Evolutionary conservation across 2,888 invertebrate genomes (phyloP).

Genomic region (Ophion ellenae): DNA sequence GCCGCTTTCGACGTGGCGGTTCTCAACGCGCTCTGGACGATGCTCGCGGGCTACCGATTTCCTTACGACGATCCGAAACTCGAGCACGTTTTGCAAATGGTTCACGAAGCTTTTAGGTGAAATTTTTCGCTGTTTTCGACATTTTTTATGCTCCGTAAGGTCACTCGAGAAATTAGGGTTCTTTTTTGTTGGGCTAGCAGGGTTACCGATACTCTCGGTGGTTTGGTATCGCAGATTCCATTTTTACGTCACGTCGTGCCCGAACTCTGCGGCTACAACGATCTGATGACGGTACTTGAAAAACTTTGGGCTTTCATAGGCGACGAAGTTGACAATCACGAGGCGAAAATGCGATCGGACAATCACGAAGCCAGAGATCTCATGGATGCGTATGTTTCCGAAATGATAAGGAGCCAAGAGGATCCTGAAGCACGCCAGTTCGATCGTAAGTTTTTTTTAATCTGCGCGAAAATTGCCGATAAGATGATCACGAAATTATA

Average conservation of each 20-base stretch:
- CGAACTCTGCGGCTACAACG: slow-evolving; percentile 86
- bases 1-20: slow-evolving; percentile 87
- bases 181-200: slow-evolving; percentile 72
- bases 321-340: slow-evolving; percentile 80
- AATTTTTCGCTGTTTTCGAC: neutral
- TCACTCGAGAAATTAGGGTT: neutral
- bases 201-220: slow-evolving; percentile 88
- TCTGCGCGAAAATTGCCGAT: neutral
- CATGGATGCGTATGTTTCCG: slow-evolving; percentile 88
- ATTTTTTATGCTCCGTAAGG: too few relatives aligned
- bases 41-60: slow-evolving; percentile 88
- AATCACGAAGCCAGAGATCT: slow-evolving; percentile 85
- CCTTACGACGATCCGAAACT: slow-evolving; percentile 86
- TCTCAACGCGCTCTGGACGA: slow-evolving; percentile 89
- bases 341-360: slow-evolving; percentile 67
- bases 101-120: slow-evolving; percentile 87
- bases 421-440: slow-evolving; percentile 56
- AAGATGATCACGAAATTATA: neutral
- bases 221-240: slow-evolving; percentile 89
- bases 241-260: slow-evolving; percentile 88
- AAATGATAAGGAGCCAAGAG: slow-evolving; percentile 83
- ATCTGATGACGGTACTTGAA: slow-evolving; percentile 84
- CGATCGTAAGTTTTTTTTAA: slow-evolving; percentile 64
- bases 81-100: slow-evolving; percentile 85
- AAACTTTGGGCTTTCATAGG: slow-evolving; percentile 86